Percentiles rank a stretch among this genome's conserved stretches.
These are phyloP conservation scores for Epinephelus cyanopodus DNA, from an alignment of 2,113 vertebrate genomes.

Conservation along the genomic window DNA sequence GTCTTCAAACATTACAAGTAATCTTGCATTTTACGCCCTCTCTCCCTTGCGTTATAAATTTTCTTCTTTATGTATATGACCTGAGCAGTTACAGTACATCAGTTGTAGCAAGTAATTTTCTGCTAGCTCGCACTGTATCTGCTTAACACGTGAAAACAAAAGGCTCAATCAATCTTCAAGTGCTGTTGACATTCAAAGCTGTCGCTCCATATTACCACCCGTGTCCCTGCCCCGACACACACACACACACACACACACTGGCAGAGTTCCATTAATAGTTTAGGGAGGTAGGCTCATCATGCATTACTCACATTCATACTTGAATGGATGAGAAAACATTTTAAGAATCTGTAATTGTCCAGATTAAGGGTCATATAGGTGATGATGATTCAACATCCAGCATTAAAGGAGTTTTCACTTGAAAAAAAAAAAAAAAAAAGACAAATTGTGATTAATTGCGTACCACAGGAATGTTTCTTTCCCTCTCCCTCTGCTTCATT, in stretches of 20 bases:
- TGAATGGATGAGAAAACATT: slow-evolving; percentile 37
- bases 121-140: slow-evolving; percentile 66
- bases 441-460: neutral
- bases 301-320: slow-evolving; percentile 37
- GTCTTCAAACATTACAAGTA: slow-evolving; percentile 61
- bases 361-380: neutral
- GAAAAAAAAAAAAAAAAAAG: neutral
- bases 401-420: slow-evolving; percentile 4
- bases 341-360: slow-evolving; percentile 33
- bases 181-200: slow-evolving; percentile 65
- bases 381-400: neutral
- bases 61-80: slow-evolving; percentile 56
- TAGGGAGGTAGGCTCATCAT: slow-evolving; percentile 21
- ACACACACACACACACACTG: neutral
- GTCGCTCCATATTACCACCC: slow-evolving; percentile 39
- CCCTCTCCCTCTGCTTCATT: slow-evolving; percentile 3
- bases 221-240: neutral
- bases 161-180: slow-evolving; percentile 74
- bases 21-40: slow-evolving; percentile 57
- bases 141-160: slow-evolving; percentile 73
- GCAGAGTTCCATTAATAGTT: slow-evolving; percentile 31
- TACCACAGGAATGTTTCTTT: neutral
- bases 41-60: slow-evolving; percentile 55
- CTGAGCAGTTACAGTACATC: slow-evolving; percentile 65
- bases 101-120: slow-evolving; percentile 73